Base-by-base conservation (phyloP, 1,140 invertebrate species). In the Bathynomus jamesi region DNA sequence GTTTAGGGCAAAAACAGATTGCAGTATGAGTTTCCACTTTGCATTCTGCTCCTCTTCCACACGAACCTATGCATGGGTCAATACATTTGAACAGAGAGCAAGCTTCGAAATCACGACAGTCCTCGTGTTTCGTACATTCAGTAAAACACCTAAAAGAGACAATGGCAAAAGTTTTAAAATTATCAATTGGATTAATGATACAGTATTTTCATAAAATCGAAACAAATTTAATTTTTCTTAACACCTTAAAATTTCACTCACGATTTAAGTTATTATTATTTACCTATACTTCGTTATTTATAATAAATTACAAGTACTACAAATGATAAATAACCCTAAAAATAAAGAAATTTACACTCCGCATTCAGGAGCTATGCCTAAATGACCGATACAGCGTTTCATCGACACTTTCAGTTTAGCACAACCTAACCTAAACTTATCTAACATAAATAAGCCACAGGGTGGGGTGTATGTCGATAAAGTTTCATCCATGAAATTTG, bases 21-120 rank as follows among this genome's bases (percentile, higher is more conserved):
- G 91, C 87, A 68, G 87, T 86, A 80, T 95, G 92, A 77, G 89
- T 89, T 30, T 85, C 78, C 2, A 91, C 90, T 65, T 89, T 86
- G 79, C 93, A 95, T 71, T 90, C 87, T 0, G 93, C 92, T 67
- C 87, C 89, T 17, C 86, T 83, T 5, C 91, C 93, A 78, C 92
- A 95, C 72, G 90, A 87, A 31, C 83, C 80, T 29, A 32, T 76
- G 80, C 93, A 93, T 0, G 92, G 89, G 73, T 88, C 89, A 69
- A 87, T 85, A 81, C 93, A 96, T 78, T 87, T 89, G 78, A 88
- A 91, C 78, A 89, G 86, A 28, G 87, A 85, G 78, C 92, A 95
- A 46, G 88, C 81, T 70, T 79, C 61, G 71, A 81, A 78, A 60
- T 67, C 74, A n/a, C 79, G 79, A 71, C 83, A 84, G 40, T 83